Evolutionary conservation across 2,797 vertebrate species (phyloP).

Genomic region (Astyanax mexicanus): DNA sequence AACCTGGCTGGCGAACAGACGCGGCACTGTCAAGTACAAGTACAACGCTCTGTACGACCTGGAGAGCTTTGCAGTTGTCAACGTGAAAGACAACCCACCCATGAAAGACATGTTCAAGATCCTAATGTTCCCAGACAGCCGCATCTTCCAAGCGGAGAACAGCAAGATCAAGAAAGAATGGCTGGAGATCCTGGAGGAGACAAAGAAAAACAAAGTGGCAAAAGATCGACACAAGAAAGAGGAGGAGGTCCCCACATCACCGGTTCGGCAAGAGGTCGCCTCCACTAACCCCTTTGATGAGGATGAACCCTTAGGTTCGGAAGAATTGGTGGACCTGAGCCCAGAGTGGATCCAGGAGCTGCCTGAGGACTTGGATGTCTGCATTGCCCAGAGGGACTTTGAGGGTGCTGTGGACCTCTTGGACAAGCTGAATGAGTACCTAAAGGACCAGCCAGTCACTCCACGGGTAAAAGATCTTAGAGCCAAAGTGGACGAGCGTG

Average conservation of each 20-base stretch:
- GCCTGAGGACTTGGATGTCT: conserved; percentile 95
- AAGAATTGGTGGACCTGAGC: conserved; percentile 86
- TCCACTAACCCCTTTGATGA: conserved; percentile 89
- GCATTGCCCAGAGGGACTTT: conserved; percentile 97
- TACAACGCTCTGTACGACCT: conserved; percentile 92
- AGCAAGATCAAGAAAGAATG: conserved; percentile 98
- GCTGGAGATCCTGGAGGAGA: conserved; percentile 95
- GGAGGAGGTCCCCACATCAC: conserved; percentile 80
- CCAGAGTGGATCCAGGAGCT: conserved; percentile 97
- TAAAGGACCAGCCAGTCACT: conserved; percentile 86
- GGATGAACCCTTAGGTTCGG: conserved; percentile 60
- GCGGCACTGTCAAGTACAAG: conserved; percentile 88
- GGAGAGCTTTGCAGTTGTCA: conserved; percentile 94
- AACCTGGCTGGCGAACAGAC: conserved; percentile 90
- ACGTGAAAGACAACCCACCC: conserved; percentile 97
- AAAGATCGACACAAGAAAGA: conserved; percentile 87
- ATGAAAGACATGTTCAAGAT: conserved; percentile 99
- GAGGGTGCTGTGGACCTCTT: conserved; percentile 96
- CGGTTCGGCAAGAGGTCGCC: conserved; percentile 74
- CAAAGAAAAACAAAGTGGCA: conserved; percentile 90
- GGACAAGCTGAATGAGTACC: conserved; percentile 91
- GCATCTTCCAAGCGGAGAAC: conserved; percentile 97
- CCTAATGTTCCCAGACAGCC: conserved; percentile 96
- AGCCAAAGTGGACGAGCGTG: conserved; percentile 87
- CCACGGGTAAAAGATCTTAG: conserved; percentile 87